These are phyloP conservation scores for Beris chalybata DNA, from an alignment of 2,888 invertebrate species.

Conservation along the genomic window DNA sequence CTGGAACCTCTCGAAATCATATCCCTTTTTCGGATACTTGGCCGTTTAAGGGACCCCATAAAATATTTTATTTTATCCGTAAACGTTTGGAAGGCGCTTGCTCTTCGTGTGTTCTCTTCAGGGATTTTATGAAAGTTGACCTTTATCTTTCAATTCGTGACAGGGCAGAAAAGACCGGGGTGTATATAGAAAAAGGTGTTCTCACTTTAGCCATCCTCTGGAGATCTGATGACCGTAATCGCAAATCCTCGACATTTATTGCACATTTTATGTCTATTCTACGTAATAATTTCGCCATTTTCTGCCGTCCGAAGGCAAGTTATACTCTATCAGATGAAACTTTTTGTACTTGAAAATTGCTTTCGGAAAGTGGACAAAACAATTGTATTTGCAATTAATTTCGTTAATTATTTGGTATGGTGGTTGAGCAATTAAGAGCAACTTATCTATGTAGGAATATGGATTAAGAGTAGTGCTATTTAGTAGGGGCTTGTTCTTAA, in stretches of 20 bases:
- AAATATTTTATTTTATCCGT: constrained; percentile 33
- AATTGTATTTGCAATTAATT: no score
- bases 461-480: no score
- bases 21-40: constrained; percentile 20
- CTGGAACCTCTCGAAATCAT: constrained; percentile 1
- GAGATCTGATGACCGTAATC: constrained; percentile 34
- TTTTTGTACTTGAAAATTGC: no score
- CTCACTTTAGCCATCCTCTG: constrained; percentile 25
- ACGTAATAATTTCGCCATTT: constrained; percentile 6
- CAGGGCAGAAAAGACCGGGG: neutral
- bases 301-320: neutral
- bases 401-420: no score
- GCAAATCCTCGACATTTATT: constrained; percentile 33
- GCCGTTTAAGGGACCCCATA: constrained; percentile 18
- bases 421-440: no score
- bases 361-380: no score
- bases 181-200: constrained; percentile 9
- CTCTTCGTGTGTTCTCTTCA: constrained; percentile 22
- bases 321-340: neutral
- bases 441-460: no score
- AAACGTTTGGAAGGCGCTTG: constrained; percentile 14
- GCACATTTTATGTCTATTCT: constrained; percentile 30
- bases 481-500: no score
- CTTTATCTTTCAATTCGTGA: constrained; percentile 5
- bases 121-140: constrained; percentile 24